Base-by-base conservation (phyloP, 1,140 invertebrate genomes). In the Formica exsecta region DNA sequence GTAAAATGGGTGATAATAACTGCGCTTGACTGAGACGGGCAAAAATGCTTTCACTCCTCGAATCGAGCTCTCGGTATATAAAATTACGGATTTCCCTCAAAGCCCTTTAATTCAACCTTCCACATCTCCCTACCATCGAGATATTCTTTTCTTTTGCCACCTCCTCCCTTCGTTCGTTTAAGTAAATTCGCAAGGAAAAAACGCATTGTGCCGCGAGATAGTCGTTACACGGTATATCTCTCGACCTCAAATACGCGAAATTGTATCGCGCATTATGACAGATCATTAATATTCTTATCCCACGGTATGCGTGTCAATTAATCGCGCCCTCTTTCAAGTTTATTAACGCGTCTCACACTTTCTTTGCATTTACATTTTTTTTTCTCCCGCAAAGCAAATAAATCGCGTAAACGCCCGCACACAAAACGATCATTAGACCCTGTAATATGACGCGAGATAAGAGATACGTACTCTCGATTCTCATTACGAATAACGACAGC, bases 1-100 rank as follows among this genome's bases (percentile, higher is more conserved):
- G 57, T 16, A 86, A 86, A 83, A 68, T 85, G n/a, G 70, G 54
- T 85, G 88, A 89, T 89, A 89, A 89, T 88, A 85, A 89, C 71
- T 74, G 65, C 70, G 65, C 48, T 87, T 73, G 84, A 64, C 41
- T 61, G 74, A 83, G 87, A 68, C 76, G 66, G 57, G 54, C 66
- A 89, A 85, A 75, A 89, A 86, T 75, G 87, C 61, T 65, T 76
- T 84, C 66, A 70, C 57, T 73, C 32, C 44, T 4, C 29, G 38
- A 51, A 9, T 44, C 29, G 36, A 38, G 36, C 54, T 61, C 66
- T 44, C 32, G 7, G 44, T 83, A 86, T 89, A 89, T 86, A 83
- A 89, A 89, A 89, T 89, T 86, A 86, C 70, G 51, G 76, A 54
- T 88, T 86, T 73, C 36, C 66, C 25, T 29, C n/a, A 61, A 73